Conservation (phyloP, 2,888 invertebrate species). For the Lycocerus yunnanus region DNA sequence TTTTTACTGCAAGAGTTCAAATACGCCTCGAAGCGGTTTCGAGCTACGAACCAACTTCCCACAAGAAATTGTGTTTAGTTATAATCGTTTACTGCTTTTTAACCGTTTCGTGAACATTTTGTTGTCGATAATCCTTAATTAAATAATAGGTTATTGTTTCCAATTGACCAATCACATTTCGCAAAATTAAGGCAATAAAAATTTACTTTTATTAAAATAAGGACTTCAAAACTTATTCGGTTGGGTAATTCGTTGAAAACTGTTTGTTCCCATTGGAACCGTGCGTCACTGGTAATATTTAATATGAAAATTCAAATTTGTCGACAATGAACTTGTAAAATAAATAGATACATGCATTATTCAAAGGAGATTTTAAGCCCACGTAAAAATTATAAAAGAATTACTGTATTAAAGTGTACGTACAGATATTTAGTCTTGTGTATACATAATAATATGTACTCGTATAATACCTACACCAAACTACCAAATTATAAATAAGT, state of each 20-base stretch:
- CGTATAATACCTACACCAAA: background rate
- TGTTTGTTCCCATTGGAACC: background rate
- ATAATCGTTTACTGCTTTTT: background rate
- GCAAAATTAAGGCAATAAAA: no score
- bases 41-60: no score
- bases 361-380: background rate
- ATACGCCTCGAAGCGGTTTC: background rate
- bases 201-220: no score
- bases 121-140: background rate
- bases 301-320: background rate
- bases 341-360: background rate
- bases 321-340: background rate
- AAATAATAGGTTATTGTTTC: no score
- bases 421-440: background rate
- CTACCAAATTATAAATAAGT: background rate
- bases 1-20: background rate
- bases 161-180: no score
- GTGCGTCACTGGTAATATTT: background rate
- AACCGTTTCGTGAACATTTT: background rate
- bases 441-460: background rate
- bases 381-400: background rate
- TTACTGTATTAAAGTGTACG: background rate
- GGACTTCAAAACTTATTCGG: no score
- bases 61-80: background rate
- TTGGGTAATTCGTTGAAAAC: background rate